Evolutionary conservation across 2,113 vertebrate species (phyloP).

Genomic region (Crotophaga sulcirostris): DNA sequence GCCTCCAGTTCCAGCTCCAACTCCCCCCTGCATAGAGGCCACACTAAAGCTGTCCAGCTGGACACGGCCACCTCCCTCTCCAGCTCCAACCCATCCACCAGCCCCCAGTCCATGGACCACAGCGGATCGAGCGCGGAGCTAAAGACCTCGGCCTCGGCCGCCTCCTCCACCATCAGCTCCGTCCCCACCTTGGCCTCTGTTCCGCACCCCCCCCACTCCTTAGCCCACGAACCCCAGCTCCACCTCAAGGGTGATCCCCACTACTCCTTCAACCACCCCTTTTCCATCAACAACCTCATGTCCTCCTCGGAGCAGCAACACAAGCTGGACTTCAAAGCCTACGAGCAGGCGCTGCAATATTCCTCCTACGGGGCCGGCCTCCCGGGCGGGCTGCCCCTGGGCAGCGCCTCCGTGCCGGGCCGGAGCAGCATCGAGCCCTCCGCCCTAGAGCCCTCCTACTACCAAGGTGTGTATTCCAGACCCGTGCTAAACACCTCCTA

Average conservation of each 20-base stretch:
- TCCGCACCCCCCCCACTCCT: constrained; percentile 81
- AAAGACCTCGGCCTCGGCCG: constrained; percentile 80
- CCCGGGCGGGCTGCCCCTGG: constrained; percentile 81
- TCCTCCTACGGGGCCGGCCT: constrained; percentile 86
- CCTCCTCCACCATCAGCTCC: constrained; percentile 76
- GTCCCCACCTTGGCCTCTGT: constrained; percentile 82
- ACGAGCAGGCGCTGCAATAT: constrained; percentile 93
- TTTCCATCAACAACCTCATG: constrained; percentile 99
- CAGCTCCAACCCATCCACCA: constrained; percentile 74
- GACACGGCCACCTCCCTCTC: constrained; percentile 76
- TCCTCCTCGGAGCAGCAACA: constrained; percentile 97
- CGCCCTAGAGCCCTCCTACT: constrained; percentile 93
- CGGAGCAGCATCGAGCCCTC: constrained; percentile 88
- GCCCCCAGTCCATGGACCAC: constrained; percentile 84
- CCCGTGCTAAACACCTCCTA: constrained; percentile 97
- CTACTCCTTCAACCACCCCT: constrained; percentile 98
- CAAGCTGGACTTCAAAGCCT: constrained; percentile 99
- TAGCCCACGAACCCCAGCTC: constrained; percentile 89
- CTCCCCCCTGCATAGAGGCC: constrained; percentile 80
- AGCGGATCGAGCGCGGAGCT: constrained; percentile 79
- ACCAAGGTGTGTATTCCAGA: constrained; percentile 98
- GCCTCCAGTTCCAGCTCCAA: constrained; percentile 69
- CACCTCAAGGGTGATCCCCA: constrained; percentile 95
- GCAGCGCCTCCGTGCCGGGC: constrained; percentile 80
- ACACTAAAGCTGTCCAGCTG: constrained; percentile 78